Evolutionary conservation across 2,888 invertebrate species (phyloP), one percentile per base, ranked within the genome.

Genomic region (Listrodromus nycthemerus): DNA sequence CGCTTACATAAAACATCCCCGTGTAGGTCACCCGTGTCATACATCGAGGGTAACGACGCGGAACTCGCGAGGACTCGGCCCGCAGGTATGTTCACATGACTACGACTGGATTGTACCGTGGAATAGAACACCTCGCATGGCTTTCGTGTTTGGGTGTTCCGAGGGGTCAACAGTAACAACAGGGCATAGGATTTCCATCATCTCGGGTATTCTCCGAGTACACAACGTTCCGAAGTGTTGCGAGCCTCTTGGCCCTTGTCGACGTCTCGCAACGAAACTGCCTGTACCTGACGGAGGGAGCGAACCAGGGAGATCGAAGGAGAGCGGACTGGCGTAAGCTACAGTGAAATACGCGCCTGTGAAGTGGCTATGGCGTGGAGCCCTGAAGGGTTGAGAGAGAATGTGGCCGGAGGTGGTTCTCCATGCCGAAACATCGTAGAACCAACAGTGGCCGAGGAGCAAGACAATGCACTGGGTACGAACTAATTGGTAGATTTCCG

Each of bases 401-500:
- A 80, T 76, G 41, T 66, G 66, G 37, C 19, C 61, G 33, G 55
- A 50, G 66, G 52, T 75, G 21, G 50, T 41, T 41, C 27, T 10
- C 61, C 50, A 61, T 27, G 52, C 48, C 37, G 55, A 24, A 16
- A 13, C 52, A 21, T 45, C 48, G 58, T 50, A 48, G 67, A 69
- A 58, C 37, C 19, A 48, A 75, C 21, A 86, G 83, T 82, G 75
- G 75, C 48, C 55, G 85, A 82, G 84, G 41, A 87, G 87, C 87
- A 82, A 89, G 89, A 90, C 90, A 91, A 90, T 90, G 89, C 89
- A 87, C 85, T 88, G 88, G 89, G 89, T 89, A 88, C 90, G 90
- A 91, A 92, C 91, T 92, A 92, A 92, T 92, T 92, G 92, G 90
- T 88, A 89, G 91, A 91, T 91, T 91, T 89, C 90, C 90, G 88